Evolutionary conservation across 2,888 invertebrate species (phyloP), one percentile per base, ranked within the genome.

Genomic region (Leptopterna dolabrata): DNA sequence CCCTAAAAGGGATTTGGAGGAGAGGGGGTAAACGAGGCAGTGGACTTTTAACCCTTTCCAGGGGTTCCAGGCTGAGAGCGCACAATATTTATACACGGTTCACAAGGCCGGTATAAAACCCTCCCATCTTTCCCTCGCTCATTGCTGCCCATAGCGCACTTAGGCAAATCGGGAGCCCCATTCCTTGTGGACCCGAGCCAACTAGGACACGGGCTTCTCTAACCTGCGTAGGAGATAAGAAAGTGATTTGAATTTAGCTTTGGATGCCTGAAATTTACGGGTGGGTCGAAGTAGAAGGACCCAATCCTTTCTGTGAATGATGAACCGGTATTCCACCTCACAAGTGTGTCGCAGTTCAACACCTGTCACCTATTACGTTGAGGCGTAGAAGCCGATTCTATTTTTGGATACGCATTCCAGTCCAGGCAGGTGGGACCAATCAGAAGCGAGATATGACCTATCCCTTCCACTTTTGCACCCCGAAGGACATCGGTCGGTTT

Each of bases 61-160:
- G 19, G 45, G 76, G n/a, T 43, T 76, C 29, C 76, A 19, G n/a
- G 43, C 45, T 27, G 78, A 19, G 78, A 45, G 24, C 78, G 78
- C 13, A 78, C 16, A 55, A 81, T 81, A 81, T 81, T 81, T 81
- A 81, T 81, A 81, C 81, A 36, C 51, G 30, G 81, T 30, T 47
- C 51, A 24, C 78, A 30, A 27, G 51, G 51, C 81, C 51, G 55
- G 29, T n/a, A 81, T 30, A 81, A 51, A 81, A 81, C 81, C 81
- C 55, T 81, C 30, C 51, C 81, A 27, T 27, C 30, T 27, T 78
- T 78, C 45, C 55, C 81, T 81, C 51, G 81, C 55, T 81, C 81
- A 81, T 81, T 81, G 81, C 81, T 81, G 55, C 55, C 81, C 55
- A 81, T 81, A 81, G 45, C 29, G 81, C 81, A 81, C 81, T 81